A percentile compares a stretch with the other conserved stretches of the same genome.
Evolutionary conservation across 2,888 invertebrate genomes (phyloP).

Genomic region (Lithophane socia): DNA sequence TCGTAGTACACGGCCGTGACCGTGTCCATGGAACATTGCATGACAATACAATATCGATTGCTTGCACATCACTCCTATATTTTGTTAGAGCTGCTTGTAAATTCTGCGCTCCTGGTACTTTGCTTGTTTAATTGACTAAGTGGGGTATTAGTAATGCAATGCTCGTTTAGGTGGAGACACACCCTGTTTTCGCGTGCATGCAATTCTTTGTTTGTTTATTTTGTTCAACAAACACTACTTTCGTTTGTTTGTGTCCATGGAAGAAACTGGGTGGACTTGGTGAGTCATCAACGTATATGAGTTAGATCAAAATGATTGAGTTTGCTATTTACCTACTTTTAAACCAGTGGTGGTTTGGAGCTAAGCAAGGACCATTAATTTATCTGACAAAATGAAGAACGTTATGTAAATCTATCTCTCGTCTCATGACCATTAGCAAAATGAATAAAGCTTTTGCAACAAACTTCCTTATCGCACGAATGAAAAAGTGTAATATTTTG

Average conservation of each 20-base stretch:
- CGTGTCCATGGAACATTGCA: conserved; percentile 63
- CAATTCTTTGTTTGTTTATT: conserved; percentile 45
- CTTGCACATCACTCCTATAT: conserved; percentile 49
- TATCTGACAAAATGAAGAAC: not conserved
- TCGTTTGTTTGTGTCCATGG: conserved; percentile 23
- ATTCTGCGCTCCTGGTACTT: conserved; percentile 44
- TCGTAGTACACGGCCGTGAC: conserved; percentile 57
- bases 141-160: conserved; percentile 42
- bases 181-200: conserved; percentile 53
- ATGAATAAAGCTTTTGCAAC: too few species aligned
- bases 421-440: not conserved
- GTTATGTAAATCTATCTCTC: not conserved
- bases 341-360: not conserved
- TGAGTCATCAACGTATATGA: conserved; percentile 22
- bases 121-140: conserved; percentile 42
- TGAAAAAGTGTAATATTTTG: too few species aligned
- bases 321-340: not conserved
- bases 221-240: conserved; percentile 15
- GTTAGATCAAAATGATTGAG: not conserved
- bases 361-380: not conserved
- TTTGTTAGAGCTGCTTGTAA: conserved; percentile 24
- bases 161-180: conserved; percentile 34
- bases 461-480: too few species aligned
- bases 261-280: conserved; percentile 12
- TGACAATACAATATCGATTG: conserved; percentile 63